Conservation (phyloP, 92 coral and sea anemone species). For the Diadumene lineata region DNA sequence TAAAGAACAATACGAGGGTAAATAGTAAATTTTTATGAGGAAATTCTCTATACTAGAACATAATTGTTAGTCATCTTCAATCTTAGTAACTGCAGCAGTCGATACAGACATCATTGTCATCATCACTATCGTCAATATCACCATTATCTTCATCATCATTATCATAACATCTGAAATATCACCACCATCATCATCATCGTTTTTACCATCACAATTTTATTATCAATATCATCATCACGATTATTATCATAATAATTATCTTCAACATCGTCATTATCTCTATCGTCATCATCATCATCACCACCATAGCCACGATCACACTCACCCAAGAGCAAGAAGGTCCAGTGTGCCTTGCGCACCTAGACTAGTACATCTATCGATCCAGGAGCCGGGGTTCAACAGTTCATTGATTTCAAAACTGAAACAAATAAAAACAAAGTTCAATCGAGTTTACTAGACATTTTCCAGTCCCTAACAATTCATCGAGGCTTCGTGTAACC, state of each 20-base stretch:
- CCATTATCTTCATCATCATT: not conserved
- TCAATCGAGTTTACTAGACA: too few species aligned
- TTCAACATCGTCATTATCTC: not conserved
- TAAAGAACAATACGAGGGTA: not conserved
- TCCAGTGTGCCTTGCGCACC: slow-evolving; percentile 78
- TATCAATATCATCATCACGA: not conserved
- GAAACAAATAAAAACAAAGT: slow-evolving; percentile 5
- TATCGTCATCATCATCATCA: not conserved
- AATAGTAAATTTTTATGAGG: too few species aligned
- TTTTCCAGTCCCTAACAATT: too few species aligned
- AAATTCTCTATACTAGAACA: too few species aligned
- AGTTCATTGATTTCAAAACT: slow-evolving; percentile 97
- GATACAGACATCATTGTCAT: not conserved
- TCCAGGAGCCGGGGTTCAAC: slow-evolving; percentile 86
- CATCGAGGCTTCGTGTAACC: too few species aligned
- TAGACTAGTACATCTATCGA: slow-evolving; percentile 73
- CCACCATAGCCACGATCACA: not conserved
- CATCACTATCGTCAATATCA: not conserved
- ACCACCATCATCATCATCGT: not conserved
- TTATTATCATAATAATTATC: not conserved
- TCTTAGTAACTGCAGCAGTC: too few species aligned
- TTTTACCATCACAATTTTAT: not conserved
- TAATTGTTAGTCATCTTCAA: too few species aligned
- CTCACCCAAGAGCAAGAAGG: slow-evolving; percentile 71
- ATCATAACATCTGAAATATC: not conserved